A percentile compares a stretch with the other conserved stretches of the same genome.
phyloP scores from a whole-genome alignment of 2,888 invertebrate genomes.

The Hirtodrosophila trivittata region DNA sequence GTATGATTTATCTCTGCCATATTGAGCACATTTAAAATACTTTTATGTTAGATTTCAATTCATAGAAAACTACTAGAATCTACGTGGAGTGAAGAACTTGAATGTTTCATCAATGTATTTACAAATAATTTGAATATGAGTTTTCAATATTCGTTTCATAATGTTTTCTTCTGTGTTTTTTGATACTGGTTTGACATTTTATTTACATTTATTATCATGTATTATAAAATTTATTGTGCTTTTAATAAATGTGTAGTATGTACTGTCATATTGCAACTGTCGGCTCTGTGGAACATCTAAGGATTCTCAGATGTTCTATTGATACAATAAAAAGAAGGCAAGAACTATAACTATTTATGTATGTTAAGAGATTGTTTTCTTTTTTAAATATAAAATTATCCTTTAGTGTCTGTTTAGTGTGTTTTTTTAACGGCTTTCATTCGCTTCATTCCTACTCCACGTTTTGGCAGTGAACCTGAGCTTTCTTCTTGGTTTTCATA shows the following conservation, averaged over 20 bases:
- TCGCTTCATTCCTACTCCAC: constrained; percentile 71
- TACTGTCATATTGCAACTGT: constrained; percentile 58
- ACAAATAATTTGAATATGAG: constrained; percentile 53
- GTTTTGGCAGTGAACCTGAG: constrained; percentile 83
- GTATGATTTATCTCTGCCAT: constrained; percentile 29
- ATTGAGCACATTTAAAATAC: constrained; percentile 76
- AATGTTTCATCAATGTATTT: constrained; percentile 67
- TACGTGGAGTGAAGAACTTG: constrained; percentile 72
- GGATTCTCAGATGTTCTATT: constrained; percentile 16
- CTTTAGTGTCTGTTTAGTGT: constrained; percentile 34
- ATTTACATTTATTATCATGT: constrained; percentile 49
- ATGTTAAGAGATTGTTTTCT: not conserved
- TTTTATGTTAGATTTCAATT: constrained; percentile 61
- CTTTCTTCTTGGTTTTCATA: constrained; percentile 73
- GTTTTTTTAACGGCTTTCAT: constrained; percentile 41
- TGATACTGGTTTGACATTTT: constrained; percentile 29
- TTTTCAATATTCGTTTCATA: constrained; percentile 18
- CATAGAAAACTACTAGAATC: constrained; percentile 56
- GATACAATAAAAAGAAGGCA: constrained; percentile 1
- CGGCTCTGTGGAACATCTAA: constrained; percentile 43
- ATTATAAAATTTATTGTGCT: constrained; percentile 46
- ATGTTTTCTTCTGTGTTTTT: constrained; percentile 11
- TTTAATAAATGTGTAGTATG: constrained; percentile 26
- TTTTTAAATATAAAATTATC: constrained; percentile 13
- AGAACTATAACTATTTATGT: constrained; percentile 33